phyloP scores from a whole-genome alignment of 2,113 vertebrate genomes.

The Crotalus horridus region DNA sequence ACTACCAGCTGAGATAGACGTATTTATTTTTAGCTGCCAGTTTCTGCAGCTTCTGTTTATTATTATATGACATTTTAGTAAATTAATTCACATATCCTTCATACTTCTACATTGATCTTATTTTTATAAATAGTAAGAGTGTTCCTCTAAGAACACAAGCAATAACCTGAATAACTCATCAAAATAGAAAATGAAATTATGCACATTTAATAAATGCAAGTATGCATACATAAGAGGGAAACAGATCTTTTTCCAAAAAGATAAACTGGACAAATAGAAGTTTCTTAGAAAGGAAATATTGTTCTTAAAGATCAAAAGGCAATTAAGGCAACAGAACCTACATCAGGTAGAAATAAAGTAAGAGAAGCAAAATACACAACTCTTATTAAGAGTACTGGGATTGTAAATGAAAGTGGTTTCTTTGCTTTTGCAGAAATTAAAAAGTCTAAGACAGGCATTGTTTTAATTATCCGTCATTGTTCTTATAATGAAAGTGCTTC shows the following conservation, averaged over 20 bases:
- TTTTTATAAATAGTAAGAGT: not conserved
- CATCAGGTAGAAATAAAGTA: not conserved
- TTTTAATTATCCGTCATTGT: not conserved
- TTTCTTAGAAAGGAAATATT: not conserved
- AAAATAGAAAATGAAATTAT: not conserved
- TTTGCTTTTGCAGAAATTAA: not conserved
- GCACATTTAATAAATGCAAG: not conserved
- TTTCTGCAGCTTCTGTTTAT: not conserved
- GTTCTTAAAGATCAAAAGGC: not conserved
- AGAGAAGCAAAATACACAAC: not conserved
- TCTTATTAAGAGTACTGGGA: not conserved
- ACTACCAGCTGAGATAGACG: not conserved
- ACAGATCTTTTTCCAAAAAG: not conserved
- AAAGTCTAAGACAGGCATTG: not conserved
- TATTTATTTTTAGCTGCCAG: not conserved
- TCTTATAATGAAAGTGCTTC: not conserved
- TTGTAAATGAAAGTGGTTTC: not conserved
- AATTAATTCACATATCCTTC: not conserved
- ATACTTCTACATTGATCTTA: not conserved
- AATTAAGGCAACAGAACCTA: no score
- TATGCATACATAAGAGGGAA: not conserved
- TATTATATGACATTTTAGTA: not conserved
- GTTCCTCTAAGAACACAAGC: not conserved
- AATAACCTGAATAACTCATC: not conserved
- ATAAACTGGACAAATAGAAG: not conserved